A percentile compares a stretch with the other conserved stretches of the same genome.
Conservation (phyloP, 2,797 vertebrate species). For the Hapalemur alaotrensis region DNA sequence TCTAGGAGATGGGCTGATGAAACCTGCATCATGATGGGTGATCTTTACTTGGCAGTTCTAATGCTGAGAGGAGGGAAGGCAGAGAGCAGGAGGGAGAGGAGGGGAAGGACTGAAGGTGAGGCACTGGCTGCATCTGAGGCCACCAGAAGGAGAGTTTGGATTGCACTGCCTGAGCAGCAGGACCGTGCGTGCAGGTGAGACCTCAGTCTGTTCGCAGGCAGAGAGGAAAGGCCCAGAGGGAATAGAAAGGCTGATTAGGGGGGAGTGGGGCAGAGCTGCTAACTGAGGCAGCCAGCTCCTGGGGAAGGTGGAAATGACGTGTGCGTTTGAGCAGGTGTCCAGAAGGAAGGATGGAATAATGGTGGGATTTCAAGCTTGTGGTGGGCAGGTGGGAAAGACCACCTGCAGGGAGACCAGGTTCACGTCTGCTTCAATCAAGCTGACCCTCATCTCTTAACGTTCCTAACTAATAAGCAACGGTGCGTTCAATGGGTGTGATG, state of each 20-base stretch:
- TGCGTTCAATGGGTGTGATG: fast-evolving
- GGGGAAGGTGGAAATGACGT: background rate
- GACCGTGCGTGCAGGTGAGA: background rate
- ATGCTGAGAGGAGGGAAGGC: background rate
- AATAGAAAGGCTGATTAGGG: background rate
- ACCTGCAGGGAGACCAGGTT: background rate
- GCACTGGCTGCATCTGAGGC: background rate
- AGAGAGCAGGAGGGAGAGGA: background rate
- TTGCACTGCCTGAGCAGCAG: background rate
- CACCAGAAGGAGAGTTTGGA: background rate
- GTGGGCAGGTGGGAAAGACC: background rate
- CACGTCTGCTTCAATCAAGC: background rate
- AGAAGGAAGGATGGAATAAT: background rate
- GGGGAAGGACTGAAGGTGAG: background rate
- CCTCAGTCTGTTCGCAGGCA: background rate
- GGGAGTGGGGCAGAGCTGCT: too few species aligned
- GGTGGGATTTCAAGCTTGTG: background rate
- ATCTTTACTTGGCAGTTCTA: background rate
- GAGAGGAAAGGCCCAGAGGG: background rate
- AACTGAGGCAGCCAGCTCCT: background rate
- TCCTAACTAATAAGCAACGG: background rate
- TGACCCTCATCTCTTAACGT: background rate
- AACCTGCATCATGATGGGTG: background rate
- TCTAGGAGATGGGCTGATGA: background rate
- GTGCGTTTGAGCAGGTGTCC: too few species aligned